Evolutionary conservation across 1,140 invertebrate genomes (phyloP).

Genomic region (Anoplolepis gracilipes): DNA sequence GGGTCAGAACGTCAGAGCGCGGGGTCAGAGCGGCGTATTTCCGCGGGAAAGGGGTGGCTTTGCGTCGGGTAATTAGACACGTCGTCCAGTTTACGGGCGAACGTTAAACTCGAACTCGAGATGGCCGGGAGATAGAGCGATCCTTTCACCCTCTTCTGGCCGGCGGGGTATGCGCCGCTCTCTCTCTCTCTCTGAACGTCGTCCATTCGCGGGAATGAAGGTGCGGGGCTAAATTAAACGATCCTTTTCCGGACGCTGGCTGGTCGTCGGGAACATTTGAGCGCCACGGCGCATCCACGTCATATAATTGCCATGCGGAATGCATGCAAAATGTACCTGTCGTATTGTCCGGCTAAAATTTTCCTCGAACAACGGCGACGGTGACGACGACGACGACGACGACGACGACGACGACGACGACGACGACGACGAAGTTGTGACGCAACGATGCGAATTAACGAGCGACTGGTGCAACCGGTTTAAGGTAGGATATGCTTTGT

Average conservation of each 20-base stretch:
- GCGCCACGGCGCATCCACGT: constrained; percentile 51
- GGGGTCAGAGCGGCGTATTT: constrained; percentile 24
- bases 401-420: not conserved
- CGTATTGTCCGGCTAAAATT: constrained; percentile 42
- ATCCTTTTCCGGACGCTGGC: constrained; percentile 49
- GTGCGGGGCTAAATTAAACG: constrained; percentile 68
- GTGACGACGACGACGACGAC: not conserved
- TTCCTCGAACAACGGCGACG: constrained; percentile 15
- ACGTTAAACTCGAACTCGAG: constrained; percentile 75
- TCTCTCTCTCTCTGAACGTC: not conserved
- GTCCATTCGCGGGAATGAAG: constrained; percentile 63
- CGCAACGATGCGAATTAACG: constrained; percentile 60
- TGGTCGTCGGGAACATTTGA: constrained; percentile 50
- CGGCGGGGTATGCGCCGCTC: constrained; percentile 21
- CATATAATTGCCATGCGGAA: constrained; percentile 61
- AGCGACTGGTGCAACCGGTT: constrained; percentile 43
- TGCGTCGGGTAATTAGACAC: constrained; percentile 78
- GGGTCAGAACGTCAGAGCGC: not conserved
- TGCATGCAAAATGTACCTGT: constrained; percentile 65
- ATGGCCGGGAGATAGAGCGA: constrained; percentile 62
- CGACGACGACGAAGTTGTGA: not conserved
- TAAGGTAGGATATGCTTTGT: constrained; percentile 4
- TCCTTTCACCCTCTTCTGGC: constrained; percentile 57
- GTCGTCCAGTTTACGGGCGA: constrained; percentile 77
- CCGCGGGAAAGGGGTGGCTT: constrained; percentile 53